Evolutionary conservation across 2,113 vertebrate species (phyloP).

Genomic region (Bos taurus): ARS-UCD2.0 NC_037351.1:24390001-24390500

Average conservation of each 20-base stretch:
- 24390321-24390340: not conserved
- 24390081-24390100: not conserved
- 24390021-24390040: not conserved
- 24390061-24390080: not conserved
- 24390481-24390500: not conserved
- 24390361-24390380: not conserved
- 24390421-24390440: not conserved
- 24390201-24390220: not conserved
- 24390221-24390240: not conserved
- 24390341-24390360: not conserved
- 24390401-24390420: not conserved
- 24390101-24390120: not conserved
- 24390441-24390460: not conserved
- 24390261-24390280: not conserved
- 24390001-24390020: not conserved
- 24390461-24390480: not conserved
- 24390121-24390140: not conserved
- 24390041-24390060: constrained; percentile 9
- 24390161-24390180: not conserved
- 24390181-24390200: not conserved
- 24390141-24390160: constrained; percentile 27
- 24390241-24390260: not conserved
- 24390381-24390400: not conserved
- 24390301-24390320: not conserved
- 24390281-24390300: not conserved